A percentile compares a stretch with the other conserved stretches of the same genome.
phyloP scores from a whole-genome alignment of 1,140 invertebrate species.

The Adelges cooleyi region DNA sequence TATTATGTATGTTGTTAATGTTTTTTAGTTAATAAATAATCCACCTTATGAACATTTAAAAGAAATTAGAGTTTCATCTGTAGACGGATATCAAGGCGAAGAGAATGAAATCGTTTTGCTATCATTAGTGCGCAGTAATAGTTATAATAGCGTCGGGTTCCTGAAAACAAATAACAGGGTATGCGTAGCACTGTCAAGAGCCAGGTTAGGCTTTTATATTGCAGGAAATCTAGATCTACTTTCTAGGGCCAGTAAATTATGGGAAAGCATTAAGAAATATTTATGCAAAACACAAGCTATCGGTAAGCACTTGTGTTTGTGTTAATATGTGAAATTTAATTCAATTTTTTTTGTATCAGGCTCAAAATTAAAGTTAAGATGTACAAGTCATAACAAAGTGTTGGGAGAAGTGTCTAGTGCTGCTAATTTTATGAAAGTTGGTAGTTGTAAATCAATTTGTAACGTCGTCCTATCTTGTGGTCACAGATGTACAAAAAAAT shows the following conservation, averaged over 20 bases:
- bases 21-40: constrained; percentile 8
- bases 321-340: neutral
- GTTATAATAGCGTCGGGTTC: constrained; percentile 58
- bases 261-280: constrained; percentile 20
- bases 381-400: neutral
- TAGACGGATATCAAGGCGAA: constrained; percentile 78
- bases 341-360: neutral
- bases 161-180: constrained; percentile 52
- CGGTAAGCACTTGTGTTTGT: neutral
- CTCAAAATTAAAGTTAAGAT: neutral
- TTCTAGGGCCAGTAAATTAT: constrained; percentile 27
- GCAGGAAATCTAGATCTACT: constrained; percentile 41
- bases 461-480: constrained; percentile 39
- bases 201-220: constrained; percentile 55
- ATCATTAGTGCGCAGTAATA: constrained; percentile 67
- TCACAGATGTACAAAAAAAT: constrained; percentile 45
- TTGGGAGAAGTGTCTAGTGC: neutral
- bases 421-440: neutral
- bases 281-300: constrained; percentile 20
- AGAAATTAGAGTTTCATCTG: constrained; percentile 44
- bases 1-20: too few species aligned
- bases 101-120: constrained; percentile 72
- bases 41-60: neutral
- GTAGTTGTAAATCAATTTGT: constrained; percentile 36
- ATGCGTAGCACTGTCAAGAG: constrained; percentile 70